Evolutionary conservation across 2,113 vertebrate species (phyloP).

Genomic region (Rana temporaria): DNA sequence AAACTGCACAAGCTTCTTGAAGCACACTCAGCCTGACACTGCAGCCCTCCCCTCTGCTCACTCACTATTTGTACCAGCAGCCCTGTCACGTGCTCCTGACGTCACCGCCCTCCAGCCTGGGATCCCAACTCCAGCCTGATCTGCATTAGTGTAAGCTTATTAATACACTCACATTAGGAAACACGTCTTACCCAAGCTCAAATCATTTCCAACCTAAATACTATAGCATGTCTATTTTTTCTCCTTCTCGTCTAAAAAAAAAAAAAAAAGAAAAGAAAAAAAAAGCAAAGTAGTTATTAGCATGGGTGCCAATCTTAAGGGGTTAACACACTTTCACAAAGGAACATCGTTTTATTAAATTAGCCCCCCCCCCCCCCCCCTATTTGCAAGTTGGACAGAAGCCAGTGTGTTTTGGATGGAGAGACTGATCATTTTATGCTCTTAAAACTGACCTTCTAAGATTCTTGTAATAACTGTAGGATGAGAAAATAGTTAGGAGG

Average conservation of each 20-base stretch:
- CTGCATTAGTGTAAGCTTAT: neutral
- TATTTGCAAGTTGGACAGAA: neutral
- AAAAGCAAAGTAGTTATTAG: neutral
- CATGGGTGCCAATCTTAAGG: neutral
- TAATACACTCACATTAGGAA: neutral
- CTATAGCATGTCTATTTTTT: neutral
- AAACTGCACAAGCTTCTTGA: neutral
- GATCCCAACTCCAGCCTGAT: no score
- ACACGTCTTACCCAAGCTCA: neutral
- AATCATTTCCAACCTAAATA: no score
- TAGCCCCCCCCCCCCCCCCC: no score
- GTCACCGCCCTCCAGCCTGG: conserved; percentile 1
- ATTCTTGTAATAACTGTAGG: no score
- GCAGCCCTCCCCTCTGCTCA: conserved; percentile 43
- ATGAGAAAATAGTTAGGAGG: no score
- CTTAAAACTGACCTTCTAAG: no score
- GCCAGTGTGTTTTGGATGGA: neutral
- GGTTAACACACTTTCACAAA: neutral
- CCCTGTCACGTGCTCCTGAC: conserved; percentile 30
- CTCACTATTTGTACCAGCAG: neutral
- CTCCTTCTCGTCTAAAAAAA: no score
- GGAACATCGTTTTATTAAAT: neutral
- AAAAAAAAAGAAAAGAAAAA: neutral
- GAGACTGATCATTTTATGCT: neutral
- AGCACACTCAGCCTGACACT: neutral